Base-by-base conservation (phyloP, 2,888 invertebrate genomes). In the Xylophagus ater region DNA sequence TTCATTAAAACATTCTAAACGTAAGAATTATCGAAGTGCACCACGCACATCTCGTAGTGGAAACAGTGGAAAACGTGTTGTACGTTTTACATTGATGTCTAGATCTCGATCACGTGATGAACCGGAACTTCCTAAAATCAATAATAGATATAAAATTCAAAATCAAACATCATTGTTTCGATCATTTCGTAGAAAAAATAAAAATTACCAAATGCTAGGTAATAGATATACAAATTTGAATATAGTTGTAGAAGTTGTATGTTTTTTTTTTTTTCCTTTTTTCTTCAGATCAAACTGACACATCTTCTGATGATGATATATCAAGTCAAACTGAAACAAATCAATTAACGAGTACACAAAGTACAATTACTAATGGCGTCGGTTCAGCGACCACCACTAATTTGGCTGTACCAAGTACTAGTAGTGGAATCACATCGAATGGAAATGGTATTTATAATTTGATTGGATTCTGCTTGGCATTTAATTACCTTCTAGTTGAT, bases 401-500 rank as follows among this genome's bases (percentile, higher is more conserved):
- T 48, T 57, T 74, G 50, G 72, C 76, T 47, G 66, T 72, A 46
- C 78, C 78, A 10, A 78, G 78, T 54, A 78, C 78, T 31, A 78
- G 78, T 52, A 75, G 78, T 51, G 78, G 78, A 56, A 55, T 59
- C 21, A 59, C 58, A 6, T 54, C 57, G 13, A 59, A 54, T 45
- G 53, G 56, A 33, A 52, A 55, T 49, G 55, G 55, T 57, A 42
- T 34, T 12, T 10, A 28, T 12, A 5, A 8, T 14, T 7, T 21
- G n/a, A n/a, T n/a, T n/a, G n/a, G n/a, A n/a, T n/a, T n/a, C n/a
- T n/a, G n/a, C n/a, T n/a, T n/a, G n/a, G n/a, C n/a, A n/a, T n/a
- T 8, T 9, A 23, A 23, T 8, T 23, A 6, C 6, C 7, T 23
- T 23, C 23, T 8, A 23, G 10, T 23, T 9, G 7, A 8, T 6